Evolutionary conservation across 1,140 invertebrate species (phyloP), one percentile per base, ranked within the genome.

Genomic region (Brachionus sp.): DNA sequence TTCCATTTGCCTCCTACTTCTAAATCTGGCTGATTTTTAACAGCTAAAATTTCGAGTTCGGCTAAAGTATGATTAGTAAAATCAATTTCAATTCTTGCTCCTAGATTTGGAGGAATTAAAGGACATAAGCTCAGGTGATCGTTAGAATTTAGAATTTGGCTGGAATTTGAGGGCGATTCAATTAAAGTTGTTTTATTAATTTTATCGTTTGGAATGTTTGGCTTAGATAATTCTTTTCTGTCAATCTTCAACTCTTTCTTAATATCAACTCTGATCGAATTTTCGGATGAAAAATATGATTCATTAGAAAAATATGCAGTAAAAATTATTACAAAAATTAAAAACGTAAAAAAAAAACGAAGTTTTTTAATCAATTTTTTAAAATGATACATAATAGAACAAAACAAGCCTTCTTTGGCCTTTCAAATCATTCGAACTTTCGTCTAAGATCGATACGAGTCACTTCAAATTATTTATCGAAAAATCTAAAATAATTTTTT

Each of bases 1-100:
- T 89, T 89, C 91, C 91, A 95, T 83, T 91, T 90, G 0, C 94
- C 94, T 6, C 95, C 95, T 39, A 70, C 23, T 83, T 80, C 19
- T 23, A 75, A 75, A n/a, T 75, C 23, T 35, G 39, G 9, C n/a
- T 75, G 70, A 75, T 75, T 75, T 19, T 25, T 25, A 10, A 19
- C 12, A 13, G 25, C 19, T 29, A 75, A 46, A 46, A 5, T 10
- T 46, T 75, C 70, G 1, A 75, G 19, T 13, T 75, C 70, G 13
- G n/a, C n/a, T 5, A 75, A 25, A 13, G 70, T 44, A 25, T 25
- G 23, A 75, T 75, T 75, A n/a, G 39, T 46, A 23, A 25, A 75
- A 46, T 75, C 25, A 12, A 75, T 46, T 75, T 46, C 5, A 4
- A 75, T 44, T 46, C 70, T 75, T 46, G 70, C 10, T 6, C 70